Conservation (phyloP, 2,113 vertebrate genomes). For the Chauna torquata region DNA sequence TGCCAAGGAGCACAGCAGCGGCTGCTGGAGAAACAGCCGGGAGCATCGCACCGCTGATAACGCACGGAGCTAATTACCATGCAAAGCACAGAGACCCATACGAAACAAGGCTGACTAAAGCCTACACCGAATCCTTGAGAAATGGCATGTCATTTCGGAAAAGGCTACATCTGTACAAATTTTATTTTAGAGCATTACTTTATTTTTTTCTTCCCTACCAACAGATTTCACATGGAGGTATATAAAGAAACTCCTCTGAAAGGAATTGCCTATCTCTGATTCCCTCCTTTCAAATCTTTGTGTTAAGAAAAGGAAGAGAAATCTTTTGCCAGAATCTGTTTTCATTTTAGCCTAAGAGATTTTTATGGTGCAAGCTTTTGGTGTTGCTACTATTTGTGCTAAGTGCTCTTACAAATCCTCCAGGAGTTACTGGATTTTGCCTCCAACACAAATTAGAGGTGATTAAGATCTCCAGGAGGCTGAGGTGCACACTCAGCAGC, state of each 20-base stretch:
- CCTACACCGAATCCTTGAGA: slow-evolving; percentile 35
- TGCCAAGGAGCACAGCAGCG: background rate
- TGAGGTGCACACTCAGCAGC: background rate
- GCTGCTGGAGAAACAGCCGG: slow-evolving; percentile 63
- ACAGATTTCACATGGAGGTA: background rate
- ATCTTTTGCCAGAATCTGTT: background rate
- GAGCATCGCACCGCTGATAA: slow-evolving; percentile 34
- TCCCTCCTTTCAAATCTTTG: background rate
- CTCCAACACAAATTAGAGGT: background rate
- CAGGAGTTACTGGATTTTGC: background rate
- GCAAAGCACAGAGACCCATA: slow-evolving; percentile 65
- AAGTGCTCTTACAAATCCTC: background rate
- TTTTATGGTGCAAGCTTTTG: background rate
- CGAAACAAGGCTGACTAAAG: slow-evolving; percentile 55
- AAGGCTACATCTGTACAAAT: slow-evolving; percentile 11
- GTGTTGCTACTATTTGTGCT: background rate
- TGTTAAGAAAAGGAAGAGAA: background rate
- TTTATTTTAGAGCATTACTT: slow-evolving; percentile 34
- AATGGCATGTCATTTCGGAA: slow-evolving; percentile 34
- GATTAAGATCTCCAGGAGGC: background rate
- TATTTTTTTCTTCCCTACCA: slow-evolving; percentile 46
- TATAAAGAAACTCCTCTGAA: background rate
- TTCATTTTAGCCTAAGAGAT: background rate
- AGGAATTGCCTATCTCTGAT: background rate
- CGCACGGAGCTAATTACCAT: slow-evolving; percentile 69